Percentiles rank a stretch among this genome's conserved stretches.
Evolutionary conservation across 2,888 invertebrate species (phyloP).

Genomic region (Molanna angustata): DNA sequence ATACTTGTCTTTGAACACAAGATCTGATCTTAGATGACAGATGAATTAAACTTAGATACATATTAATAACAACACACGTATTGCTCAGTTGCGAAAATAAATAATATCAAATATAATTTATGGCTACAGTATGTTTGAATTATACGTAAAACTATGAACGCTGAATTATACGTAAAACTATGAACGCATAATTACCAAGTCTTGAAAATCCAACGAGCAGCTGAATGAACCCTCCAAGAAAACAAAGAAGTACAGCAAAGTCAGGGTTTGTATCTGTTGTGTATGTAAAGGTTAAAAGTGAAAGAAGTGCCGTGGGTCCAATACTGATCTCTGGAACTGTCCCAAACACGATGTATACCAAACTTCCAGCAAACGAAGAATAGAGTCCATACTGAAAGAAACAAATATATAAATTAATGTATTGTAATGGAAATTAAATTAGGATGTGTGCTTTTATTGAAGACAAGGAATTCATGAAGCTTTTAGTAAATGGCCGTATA

Average conservation of each 20-base stretch:
- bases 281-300: constrained; percentile 68
- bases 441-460: too few species aligned
- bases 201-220: constrained; percentile 61
- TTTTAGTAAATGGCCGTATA: too few species aligned
- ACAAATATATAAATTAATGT: neutral
- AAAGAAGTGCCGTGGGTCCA: constrained; percentile 74
- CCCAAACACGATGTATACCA: constrained; percentile 75
- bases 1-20: too few species aligned
- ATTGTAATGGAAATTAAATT: too few species aligned
- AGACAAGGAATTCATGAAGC: too few species aligned
- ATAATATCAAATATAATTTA: too few species aligned
- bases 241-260: constrained; percentile 63
- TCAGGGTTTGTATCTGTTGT: constrained; percentile 57
- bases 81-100: too few species aligned
- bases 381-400: constrained; percentile 75
- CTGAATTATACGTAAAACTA: neutral
- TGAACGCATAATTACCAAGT: constrained; percentile 51
- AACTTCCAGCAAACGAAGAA: constrained; percentile 74
- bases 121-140: too few species aligned
- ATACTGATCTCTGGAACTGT: constrained; percentile 66
- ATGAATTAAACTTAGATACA: too few species aligned
- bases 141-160: too few species aligned
- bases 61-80: too few species aligned
- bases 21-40: too few species aligned
- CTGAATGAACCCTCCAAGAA: constrained; percentile 64